Base-by-base conservation (phyloP, 2,888 invertebrate genomes). In the Teleiodes luculella region DNA sequence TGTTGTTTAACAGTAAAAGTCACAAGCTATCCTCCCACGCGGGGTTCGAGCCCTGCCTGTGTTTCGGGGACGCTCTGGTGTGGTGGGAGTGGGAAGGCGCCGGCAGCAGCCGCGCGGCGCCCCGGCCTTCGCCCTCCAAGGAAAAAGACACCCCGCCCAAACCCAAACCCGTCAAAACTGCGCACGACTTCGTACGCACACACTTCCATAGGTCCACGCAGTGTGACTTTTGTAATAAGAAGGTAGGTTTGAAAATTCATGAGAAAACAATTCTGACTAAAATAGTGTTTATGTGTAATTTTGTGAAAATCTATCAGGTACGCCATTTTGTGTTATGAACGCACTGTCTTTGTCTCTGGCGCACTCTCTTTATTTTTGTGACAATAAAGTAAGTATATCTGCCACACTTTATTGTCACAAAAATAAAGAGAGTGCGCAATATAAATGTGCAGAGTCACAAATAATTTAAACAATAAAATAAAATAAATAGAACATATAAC, bases 161-260 rank as follows among this genome's bases (percentile, higher is more conserved):
- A 0, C 83, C 78, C 0, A 71, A 74, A 51, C 80, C 80, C 0
- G 64, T 71, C 8, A 67, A 79, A 52, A 75, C 85, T 0, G 80
- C 88, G 14, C 96, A 95, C 71, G 95, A 95, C 77, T 97, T 98
- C 72, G 92, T 96, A 53, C 91, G 96, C 53, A 96, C 96, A 1
- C 97, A 97, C 79, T 97, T 98, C 75, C 94, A 96, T 73, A 92
- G 96, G 54, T 95, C 96, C 0, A 97, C 97, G 2, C 95, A 96
- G 74, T 98, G 98, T 76, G 96, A 97, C 78, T 97, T 97, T 79
- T 98, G 98, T 85, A 95, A 95, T 57, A 97, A 97, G 76, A 98
- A 98, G 93, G 96, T 95, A 68, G 64, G 57, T 36, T 24, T n/a
- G 11, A 13, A 3, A 13, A 30, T 13, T 13, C 3, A 33, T 4